phyloP scores from a whole-genome alignment of 2,113 vertebrate genomes.

The Rafetus swinhoei region DNA sequence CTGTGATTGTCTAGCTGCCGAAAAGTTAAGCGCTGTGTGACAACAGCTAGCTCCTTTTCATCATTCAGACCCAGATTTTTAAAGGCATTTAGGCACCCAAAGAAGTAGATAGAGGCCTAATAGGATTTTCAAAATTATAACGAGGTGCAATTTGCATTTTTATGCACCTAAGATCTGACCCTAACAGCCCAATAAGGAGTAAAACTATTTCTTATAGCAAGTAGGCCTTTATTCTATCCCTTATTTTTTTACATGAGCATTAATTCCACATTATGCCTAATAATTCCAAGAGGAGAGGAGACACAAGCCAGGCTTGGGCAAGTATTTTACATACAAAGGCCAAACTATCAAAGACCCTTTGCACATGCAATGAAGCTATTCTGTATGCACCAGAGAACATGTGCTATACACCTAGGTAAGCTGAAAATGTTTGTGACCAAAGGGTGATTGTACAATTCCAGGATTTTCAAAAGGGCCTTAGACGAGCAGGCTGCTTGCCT shows the following conservation, averaged over 20 bases:
- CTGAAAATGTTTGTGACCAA: not conserved
- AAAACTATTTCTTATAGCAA: accelerated
- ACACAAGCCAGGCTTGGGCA: not conserved
- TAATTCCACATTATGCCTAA: not conserved
- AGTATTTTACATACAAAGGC: not conserved
- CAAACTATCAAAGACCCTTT: not conserved
- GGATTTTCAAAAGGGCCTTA: not conserved
- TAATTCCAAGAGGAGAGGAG: not conserved
- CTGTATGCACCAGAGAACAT: not conserved
- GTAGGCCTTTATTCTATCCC: not conserved
- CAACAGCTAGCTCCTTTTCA: not conserved
- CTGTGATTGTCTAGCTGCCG: not conserved
- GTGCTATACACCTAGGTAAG: accelerated
- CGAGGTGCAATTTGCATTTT: not conserved
- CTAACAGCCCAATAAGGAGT: not conserved
- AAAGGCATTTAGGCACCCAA: not conserved
- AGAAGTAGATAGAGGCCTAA: not conserved
- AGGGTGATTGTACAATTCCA: not conserved
- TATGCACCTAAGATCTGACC: not conserved
- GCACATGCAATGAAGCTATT: not conserved
- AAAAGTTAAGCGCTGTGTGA: not conserved
- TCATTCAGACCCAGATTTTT: not conserved
- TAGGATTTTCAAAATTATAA: not conserved
- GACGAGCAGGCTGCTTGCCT: accelerated
- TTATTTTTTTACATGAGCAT: not conserved